Evolutionary conservation across 2,888 invertebrate genomes (phyloP), one percentile per base, ranked within the genome.

Genomic region (Drosophila longiperda): DNA sequence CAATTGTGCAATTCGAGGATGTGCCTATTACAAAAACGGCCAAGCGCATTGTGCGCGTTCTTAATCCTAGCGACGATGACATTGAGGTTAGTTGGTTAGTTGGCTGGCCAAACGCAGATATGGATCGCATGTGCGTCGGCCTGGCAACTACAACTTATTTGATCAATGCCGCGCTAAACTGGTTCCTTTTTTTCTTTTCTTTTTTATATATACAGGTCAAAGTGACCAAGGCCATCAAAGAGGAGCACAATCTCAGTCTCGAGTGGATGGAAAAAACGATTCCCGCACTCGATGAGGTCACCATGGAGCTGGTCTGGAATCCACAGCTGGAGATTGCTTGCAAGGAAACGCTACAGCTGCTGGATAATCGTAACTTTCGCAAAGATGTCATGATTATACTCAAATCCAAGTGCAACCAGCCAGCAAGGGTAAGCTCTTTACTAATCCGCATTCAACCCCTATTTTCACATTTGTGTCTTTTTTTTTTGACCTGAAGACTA

Each of bases 1-100:
- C 96, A 4, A 95, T 95, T 93, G 94, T 96, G 23, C 93, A 94
- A n/a, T 96, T 96, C 86, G 95, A 96, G 75, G 94, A 95, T 93
- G 94, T 96, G 65, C 92, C 94, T 8, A 93, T 96, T 65, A 95
- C 95, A 20, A 93, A 94, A 50, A 92, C 94, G 15, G 94, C 94
- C 64, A 94, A 93, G 64, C 94, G 94, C 76, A 92, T 93, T 58
- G 91, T 96, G 67, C 94, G 95, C 80, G 92, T 96, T 17, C 92
- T 93, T 59, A 96, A 96, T 92, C 95, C 96, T 15, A 92, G 93
- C 23, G 87, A 91, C 34, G 89, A 91, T 26, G 92, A 93, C 72
- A 91, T 94, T 75, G 90, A 93, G 91, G 94, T 94, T 92, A 91
- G 82, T 76, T 58, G 60, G 57, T 36, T 40, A n/a, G 45, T 23